phyloP scores from a whole-genome alignment of 2,797 vertebrate genomes.

The Chaetophractus vellerosus region DNA sequence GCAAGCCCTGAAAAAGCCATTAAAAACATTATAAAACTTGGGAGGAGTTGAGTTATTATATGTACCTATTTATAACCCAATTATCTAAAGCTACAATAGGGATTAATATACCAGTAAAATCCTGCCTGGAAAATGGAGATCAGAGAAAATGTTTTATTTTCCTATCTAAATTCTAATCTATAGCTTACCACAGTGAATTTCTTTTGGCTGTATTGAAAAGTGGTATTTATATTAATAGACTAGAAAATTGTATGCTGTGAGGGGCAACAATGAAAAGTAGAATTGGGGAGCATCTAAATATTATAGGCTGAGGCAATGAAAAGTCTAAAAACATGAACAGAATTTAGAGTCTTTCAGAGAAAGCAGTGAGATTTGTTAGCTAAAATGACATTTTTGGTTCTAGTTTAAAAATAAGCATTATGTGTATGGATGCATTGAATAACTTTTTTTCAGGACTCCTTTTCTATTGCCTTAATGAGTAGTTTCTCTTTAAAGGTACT shows the following conservation, averaged over 20 bases:
- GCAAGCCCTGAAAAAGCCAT: neutral
- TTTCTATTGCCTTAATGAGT: neutral
- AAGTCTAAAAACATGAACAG: neutral
- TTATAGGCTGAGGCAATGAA: no score
- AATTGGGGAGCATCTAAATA: neutral
- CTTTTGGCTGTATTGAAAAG: constrained; percentile 11
- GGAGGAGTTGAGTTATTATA: neutral
- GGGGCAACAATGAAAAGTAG: neutral
- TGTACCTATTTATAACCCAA: constrained; percentile 65
- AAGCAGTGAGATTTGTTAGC: neutral
- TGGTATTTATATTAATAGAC: constrained; percentile 53
- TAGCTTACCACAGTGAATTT: constrained; percentile 30
- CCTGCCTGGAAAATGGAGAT: neutral
- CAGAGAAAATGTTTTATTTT: neutral
- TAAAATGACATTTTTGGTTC: neutral
- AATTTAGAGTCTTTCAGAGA: neutral
- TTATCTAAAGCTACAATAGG: constrained; percentile 48
- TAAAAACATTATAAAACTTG: constrained; percentile 7
- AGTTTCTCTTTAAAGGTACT: neutral
- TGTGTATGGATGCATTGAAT: neutral
- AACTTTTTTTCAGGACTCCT: neutral
- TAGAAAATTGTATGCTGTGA: neutral
- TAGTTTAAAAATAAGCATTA: neutral
- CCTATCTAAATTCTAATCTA: constrained; percentile 49
- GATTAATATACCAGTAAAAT: constrained; percentile 59